A percentile compares a stretch with the other conserved stretches of the same genome.
Evolutionary conservation across 2,797 vertebrate genomes (phyloP).

Genomic region (Sebastolobus altivelis): DNA sequence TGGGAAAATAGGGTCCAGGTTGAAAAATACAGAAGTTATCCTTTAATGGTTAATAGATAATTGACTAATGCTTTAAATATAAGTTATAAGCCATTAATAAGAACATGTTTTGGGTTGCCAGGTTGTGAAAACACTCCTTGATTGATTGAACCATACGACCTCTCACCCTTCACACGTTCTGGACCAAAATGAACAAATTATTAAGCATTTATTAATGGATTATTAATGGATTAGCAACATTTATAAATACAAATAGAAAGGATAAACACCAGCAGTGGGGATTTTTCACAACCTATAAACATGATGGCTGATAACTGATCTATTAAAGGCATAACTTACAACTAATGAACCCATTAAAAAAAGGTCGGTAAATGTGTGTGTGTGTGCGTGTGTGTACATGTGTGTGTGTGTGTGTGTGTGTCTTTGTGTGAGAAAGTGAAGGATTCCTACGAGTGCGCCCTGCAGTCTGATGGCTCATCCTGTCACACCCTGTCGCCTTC

Average conservation of each 20-base stretch:
- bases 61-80: background rate
- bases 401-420: constrained; percentile 17
- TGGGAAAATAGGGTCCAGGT: background rate
- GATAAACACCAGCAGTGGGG: background rate
- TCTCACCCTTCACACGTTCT: background rate
- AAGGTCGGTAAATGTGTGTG: too few relatives aligned
- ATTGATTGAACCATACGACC: background rate
- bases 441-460: constrained; percentile 38
- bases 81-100: background rate
- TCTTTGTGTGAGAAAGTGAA: constrained; percentile 43
- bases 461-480: constrained; percentile 59
- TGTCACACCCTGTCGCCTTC: constrained; percentile 72
- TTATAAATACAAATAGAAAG: background rate
- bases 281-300: background rate
- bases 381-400: constrained; percentile 12
- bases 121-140: background rate
- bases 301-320: background rate
- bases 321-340: background rate
- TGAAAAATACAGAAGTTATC: background rate
- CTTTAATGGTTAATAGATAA: background rate
- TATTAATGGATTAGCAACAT: background rate
- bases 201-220: background rate
- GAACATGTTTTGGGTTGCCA: background rate
- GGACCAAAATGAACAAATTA: background rate
- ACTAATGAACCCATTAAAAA: too few relatives aligned